Evolutionary conservation across 2,113 vertebrate species (phyloP).

Genomic region (Azemiops feae): DNA sequence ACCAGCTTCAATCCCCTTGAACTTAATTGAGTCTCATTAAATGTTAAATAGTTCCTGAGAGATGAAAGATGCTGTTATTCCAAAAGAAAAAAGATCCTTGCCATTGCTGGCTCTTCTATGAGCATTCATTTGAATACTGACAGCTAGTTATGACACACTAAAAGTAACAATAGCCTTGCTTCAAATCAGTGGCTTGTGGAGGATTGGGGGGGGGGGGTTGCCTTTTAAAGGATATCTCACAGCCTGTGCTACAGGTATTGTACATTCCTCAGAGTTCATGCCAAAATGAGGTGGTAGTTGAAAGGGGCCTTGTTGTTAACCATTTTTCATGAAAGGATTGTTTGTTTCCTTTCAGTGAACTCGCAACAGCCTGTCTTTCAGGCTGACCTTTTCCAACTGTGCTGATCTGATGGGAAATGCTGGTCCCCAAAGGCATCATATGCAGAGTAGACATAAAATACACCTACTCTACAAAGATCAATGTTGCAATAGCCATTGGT

Average conservation of each 20-base stretch:
- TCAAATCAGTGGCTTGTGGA: neutral
- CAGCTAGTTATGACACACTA: slow-evolving; percentile 1
- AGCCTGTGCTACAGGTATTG: slow-evolving; percentile 1
- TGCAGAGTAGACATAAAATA: neutral
- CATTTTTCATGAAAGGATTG: neutral
- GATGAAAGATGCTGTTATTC: neutral
- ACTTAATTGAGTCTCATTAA: neutral
- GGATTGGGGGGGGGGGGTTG: neutral
- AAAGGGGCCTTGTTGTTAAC: slow-evolving; percentile 1
- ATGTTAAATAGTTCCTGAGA: neutral
- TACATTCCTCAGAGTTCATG: neutral
- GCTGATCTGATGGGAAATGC: neutral
- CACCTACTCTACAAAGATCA: neutral
- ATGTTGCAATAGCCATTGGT: neutral
- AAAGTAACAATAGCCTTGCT: neutral
- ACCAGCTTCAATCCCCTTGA: neutral
- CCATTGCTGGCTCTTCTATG: neutral
- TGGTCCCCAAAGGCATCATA: neutral
- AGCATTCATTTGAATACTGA: neutral
- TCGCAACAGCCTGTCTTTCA: neutral
- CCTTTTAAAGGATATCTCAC: neutral
- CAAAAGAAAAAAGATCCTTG: neutral
- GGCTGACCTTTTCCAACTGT: neutral
- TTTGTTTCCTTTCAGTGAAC: slow-evolving; percentile 9
- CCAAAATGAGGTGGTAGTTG: neutral